Percentiles rank a stretch among this genome's conserved stretches.
These are phyloP conservation scores for Azemiops feae DNA, from an alignment of 2,113 vertebrate species.

Conservation along the genomic window DNA sequence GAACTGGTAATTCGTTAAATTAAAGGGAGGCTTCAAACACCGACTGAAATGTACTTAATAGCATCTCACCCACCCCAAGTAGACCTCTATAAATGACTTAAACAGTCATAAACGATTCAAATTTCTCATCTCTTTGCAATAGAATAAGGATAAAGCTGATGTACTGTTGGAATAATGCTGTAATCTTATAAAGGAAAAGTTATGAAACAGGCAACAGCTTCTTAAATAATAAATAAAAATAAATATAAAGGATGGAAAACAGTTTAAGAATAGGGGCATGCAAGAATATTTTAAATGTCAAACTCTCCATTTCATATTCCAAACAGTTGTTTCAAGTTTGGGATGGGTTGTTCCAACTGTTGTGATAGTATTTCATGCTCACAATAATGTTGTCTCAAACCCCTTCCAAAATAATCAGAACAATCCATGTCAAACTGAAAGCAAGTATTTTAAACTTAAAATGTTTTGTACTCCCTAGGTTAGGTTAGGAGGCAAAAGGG, in stretches of 20 bases:
- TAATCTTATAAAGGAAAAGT: background rate
- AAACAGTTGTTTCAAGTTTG: background rate
- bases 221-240: background rate
- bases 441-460: background rate
- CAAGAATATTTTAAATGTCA: background rate
- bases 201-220: background rate
- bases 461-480: background rate
- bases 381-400: background rate
- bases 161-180: no score
- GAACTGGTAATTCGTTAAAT: background rate
- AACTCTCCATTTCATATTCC: background rate
- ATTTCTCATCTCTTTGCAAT: background rate
- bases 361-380: background rate
- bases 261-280: background rate
- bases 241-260: background rate
- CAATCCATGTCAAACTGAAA: background rate
- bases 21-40: background rate
- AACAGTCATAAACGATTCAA: background rate
- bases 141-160: background rate
- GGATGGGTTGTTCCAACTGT: background rate
- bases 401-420: background rate
- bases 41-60: background rate
- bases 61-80: no score
- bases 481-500: background rate
- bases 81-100: background rate